These are phyloP conservation scores for Agrilus planipennis DNA, from an alignment of 1,140 invertebrate species.

Conservation along the genomic window DNA sequence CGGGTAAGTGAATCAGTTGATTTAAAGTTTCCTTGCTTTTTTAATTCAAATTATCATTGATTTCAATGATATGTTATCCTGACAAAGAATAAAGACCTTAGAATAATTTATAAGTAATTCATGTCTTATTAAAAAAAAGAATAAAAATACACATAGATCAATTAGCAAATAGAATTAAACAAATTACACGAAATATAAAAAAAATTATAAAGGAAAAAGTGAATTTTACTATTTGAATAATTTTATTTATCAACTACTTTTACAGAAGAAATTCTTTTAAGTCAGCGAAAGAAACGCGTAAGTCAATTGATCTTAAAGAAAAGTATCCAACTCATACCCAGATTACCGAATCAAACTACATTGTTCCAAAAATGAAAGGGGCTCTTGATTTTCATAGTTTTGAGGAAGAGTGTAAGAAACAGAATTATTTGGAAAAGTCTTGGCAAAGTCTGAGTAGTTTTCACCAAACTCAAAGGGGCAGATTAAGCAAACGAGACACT, in stretches of 20 bases:
- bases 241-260: too few relatives aligned
- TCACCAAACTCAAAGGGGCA: constrained; percentile 24
- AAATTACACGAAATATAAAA: too few relatives aligned
- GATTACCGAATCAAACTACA: constrained; percentile 14
- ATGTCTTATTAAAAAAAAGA: constrained; percentile 6
- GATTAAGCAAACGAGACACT: too few relatives aligned
- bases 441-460: constrained; percentile 25
- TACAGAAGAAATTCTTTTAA: too few relatives aligned
- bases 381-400: constrained; percentile 12
- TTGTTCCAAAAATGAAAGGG: constrained; percentile 16
- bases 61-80: constrained; percentile 9
- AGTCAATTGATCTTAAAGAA: too few relatives aligned
- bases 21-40: constrained; percentile 7
- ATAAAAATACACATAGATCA: too few relatives aligned
- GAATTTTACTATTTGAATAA: too few relatives aligned
- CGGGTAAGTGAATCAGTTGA: too few relatives aligned
- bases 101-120: constrained; percentile 1
- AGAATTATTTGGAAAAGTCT: constrained; percentile 21
- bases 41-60: constrained; percentile 7
- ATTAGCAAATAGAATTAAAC: too few relatives aligned
- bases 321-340: constrained; percentile 12
- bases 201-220: too few relatives aligned
- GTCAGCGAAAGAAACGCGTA: too few relatives aligned
- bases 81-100: neutral
- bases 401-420: constrained; percentile 9